Conservation (phyloP, 2,113 vertebrate species). For the Mesitornis unicolor region DNA sequence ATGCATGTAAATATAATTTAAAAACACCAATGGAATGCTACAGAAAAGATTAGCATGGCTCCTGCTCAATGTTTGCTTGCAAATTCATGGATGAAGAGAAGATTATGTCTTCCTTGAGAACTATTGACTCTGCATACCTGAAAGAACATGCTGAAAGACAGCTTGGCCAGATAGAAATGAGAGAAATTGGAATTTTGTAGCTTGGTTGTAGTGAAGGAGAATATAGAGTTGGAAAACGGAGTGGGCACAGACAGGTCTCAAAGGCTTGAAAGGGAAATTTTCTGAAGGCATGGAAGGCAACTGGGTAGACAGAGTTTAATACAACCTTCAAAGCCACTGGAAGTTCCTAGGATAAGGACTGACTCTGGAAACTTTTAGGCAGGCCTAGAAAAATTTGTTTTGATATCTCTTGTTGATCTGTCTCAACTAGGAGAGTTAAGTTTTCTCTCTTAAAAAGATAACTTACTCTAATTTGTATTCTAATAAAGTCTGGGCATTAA, state of each 20-base stretch:
- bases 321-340: neutral
- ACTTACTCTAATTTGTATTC: neutral
- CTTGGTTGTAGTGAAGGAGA: neutral
- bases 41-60: neutral
- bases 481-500: neutral
- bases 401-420: neutral
- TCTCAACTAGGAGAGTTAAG: neutral
- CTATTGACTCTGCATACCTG: neutral
- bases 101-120: neutral
- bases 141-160: neutral
- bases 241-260: neutral
- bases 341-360: neutral
- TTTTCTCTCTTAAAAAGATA: neutral
- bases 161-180: neutral
- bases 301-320: neutral
- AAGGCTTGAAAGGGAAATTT: neutral
- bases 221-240: neutral
- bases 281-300: neutral
- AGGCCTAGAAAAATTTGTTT: neutral
- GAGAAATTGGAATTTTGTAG: neutral
- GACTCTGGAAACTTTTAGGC: neutral
- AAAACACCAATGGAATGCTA: neutral
- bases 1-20: neutral
- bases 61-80: neutral
- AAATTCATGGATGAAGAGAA: neutral